Conservation (phyloP, 2,888 invertebrate genomes). For the Cinara cedri region DNA sequence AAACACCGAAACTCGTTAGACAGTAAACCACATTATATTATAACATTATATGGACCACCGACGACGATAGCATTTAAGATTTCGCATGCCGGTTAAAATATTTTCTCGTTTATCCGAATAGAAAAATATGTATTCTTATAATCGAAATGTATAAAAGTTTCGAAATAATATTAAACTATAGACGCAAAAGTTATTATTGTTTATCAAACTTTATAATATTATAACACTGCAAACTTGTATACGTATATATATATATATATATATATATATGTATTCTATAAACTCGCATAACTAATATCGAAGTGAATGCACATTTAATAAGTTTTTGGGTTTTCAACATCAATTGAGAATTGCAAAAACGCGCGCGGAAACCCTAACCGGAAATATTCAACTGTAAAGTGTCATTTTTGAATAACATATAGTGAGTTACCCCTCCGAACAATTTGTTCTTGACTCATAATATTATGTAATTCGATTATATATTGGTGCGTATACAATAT, state of each 20-base stretch:
- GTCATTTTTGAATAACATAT: constrained; percentile 47
- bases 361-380: constrained; percentile 13
- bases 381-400: constrained; percentile 43
- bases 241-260: too few relatives aligned
- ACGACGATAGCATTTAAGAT: too few relatives aligned
- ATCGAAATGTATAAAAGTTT: constrained; percentile 13
- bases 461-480: constrained; percentile 48
- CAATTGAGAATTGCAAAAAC: constrained; percentile 33
- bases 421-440: constrained; percentile 40
- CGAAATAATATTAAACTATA: background rate
- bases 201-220: constrained; percentile 16
- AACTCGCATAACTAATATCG: constrained; percentile 8
- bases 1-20: background rate
- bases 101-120: background rate
- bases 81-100: background rate
- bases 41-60: too few relatives aligned
- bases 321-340: constrained; percentile 34
- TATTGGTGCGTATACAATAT: constrained; percentile 22
- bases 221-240: background rate
- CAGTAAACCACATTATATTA: too few relatives aligned
- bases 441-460: constrained; percentile 49
- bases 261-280: background rate
- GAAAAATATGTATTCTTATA: background rate
- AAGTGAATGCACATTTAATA: constrained; percentile 37
- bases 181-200: constrained; percentile 4